These are phyloP conservation scores for Aquatica leii DNA, from an alignment of 2,888 invertebrate species.

Conservation along the genomic window DNA sequence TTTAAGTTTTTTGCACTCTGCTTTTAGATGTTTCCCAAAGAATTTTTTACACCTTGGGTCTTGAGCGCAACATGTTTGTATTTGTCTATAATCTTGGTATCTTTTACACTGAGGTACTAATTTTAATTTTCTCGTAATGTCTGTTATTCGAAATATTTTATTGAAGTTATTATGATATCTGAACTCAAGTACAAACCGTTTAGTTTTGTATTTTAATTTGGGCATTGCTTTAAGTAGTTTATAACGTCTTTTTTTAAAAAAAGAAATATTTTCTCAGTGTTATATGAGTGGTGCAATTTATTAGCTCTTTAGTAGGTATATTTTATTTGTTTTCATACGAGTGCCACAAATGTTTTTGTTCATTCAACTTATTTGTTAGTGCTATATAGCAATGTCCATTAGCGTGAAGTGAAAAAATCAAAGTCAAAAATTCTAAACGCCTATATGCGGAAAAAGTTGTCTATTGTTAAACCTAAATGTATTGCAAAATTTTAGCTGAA, in stretches of 20 bases:
- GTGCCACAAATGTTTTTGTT: slow-evolving; percentile 10
- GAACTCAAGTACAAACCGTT: slow-evolving; percentile 21
- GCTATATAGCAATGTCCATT: background rate
- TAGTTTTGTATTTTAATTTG: slow-evolving; percentile 25
- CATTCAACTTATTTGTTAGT: slow-evolving; percentile 9
- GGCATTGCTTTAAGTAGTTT: slow-evolving; percentile 9
- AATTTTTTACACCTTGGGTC: slow-evolving; percentile 37
- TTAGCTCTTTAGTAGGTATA: slow-evolving; percentile 15
- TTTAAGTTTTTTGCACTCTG: background rate
- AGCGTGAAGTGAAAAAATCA: too few relatives aligned
- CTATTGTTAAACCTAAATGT: too few relatives aligned
- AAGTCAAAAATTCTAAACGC: too few relatives aligned
- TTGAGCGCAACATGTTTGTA: slow-evolving; percentile 23
- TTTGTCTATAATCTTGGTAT: slow-evolving; percentile 13
- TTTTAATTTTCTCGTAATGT: slow-evolving; percentile 23
- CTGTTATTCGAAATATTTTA: slow-evolving; percentile 24
- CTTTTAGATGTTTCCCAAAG: background rate
- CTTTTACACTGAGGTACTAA: slow-evolving; percentile 16
- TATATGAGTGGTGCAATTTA: slow-evolving; percentile 16
- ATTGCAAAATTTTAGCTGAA: too few relatives aligned
- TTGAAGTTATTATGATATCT: slow-evolving; percentile 25
- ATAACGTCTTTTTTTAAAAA: slow-evolving; percentile 16
- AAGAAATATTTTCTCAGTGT: slow-evolving; percentile 9
- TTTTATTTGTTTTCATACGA: slow-evolving; percentile 23
- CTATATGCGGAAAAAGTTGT: too few relatives aligned